Evolutionary conservation across 2,113 vertebrate genomes (phyloP).

Genomic region (Pampusana beccarii): DNA sequence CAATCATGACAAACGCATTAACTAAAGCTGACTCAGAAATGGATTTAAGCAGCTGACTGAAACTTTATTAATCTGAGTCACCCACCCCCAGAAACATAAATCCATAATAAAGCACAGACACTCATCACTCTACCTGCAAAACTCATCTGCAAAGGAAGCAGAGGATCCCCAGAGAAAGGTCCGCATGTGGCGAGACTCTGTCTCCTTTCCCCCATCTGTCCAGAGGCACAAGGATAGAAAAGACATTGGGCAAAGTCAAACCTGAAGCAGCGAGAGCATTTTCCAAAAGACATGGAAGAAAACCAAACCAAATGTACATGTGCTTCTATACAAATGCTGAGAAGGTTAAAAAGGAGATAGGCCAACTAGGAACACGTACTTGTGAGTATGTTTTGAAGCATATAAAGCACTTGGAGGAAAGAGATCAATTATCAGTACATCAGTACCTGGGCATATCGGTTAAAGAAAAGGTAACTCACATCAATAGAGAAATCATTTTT

Average conservation of each 20-base stretch:
- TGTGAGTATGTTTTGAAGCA: not conserved
- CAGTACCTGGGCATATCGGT: not conserved
- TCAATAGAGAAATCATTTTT: not conserved
- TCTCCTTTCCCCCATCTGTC: not conserved
- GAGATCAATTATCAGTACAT: not conserved
- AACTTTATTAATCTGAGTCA: not conserved
- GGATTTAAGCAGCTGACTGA: not conserved
- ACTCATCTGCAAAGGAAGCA: not conserved
- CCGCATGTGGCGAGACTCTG: rapidly evolving
- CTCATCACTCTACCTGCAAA: not conserved
- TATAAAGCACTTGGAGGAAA: not conserved
- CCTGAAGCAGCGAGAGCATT: not conserved
- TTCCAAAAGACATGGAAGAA: not conserved
- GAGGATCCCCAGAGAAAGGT: not conserved
- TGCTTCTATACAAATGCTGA: not conserved
- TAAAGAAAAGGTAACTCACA: not conserved
- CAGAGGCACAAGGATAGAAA: not conserved
- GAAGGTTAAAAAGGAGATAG: not conserved
- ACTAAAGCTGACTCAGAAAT: not conserved
- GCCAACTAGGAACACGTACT: not conserved
- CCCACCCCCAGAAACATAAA: not conserved
- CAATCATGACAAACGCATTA: not conserved
- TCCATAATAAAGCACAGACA: not conserved
- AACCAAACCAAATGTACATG: not conserved
- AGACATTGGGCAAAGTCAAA: not conserved